These are phyloP conservation scores for Phocides pigmalion DNA, from an alignment of 1,140 invertebrate species.

Conservation along the genomic window DNA sequence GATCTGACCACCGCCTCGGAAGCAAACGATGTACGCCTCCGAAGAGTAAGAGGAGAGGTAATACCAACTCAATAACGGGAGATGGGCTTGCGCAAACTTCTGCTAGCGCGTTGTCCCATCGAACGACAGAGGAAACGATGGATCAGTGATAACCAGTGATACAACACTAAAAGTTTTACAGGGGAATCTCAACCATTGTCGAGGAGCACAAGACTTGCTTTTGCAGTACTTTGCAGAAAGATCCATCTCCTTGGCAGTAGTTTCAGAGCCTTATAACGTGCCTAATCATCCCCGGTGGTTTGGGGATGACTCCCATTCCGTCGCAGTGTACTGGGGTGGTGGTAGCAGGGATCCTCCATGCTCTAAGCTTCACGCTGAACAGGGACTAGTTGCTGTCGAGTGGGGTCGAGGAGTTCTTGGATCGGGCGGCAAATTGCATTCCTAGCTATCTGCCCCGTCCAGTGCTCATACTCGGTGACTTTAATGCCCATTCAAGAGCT, in stretches of 20 bases:
- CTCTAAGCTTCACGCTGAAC: background rate
- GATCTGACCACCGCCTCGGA: conserved; percentile 32
- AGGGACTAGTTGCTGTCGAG: conserved; percentile 20
- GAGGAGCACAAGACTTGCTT: conserved; percentile 26
- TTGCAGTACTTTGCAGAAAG: conserved; percentile 34
- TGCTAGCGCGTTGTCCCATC: background rate
- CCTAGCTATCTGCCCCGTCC: background rate
- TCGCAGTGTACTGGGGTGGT: conserved; percentile 20
- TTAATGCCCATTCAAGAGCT: background rate
- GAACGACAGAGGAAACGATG: conserved; percentile 16
- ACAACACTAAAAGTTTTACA: conserved; percentile 23
- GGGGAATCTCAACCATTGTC: conserved; percentile 40
- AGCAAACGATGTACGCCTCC: background rate
- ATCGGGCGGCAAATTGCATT: background rate
- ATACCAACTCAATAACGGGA: background rate
- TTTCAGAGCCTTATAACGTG: conserved; percentile 36
- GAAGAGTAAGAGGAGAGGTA: background rate
- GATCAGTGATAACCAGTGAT: conserved; percentile 7
- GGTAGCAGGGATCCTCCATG: conserved; percentile 4
- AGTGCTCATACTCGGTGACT: background rate
- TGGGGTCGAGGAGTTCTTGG: conserved; percentile 7
- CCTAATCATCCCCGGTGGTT: conserved; percentile 37
- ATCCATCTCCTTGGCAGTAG: conserved; percentile 25
- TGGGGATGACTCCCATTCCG: conserved; percentile 1
- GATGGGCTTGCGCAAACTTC: conserved; percentile 1